Evolutionary conservation across 2,888 invertebrate species (phyloP), one percentile per base, ranked within the genome.

Genomic region (Corbicula japonica): DNA sequence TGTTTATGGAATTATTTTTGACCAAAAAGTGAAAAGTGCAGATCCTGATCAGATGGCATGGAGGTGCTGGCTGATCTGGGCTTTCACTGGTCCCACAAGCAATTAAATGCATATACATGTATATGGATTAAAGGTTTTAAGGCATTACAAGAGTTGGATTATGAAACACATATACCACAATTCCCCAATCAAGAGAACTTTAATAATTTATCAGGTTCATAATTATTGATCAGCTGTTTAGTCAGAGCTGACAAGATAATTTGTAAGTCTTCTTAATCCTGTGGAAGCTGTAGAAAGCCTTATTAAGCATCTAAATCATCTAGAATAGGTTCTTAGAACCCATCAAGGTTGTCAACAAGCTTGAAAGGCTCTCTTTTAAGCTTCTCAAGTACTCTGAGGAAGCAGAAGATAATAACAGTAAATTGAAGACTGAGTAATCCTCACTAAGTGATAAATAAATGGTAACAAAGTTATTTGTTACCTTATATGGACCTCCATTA

Each of bases 231-330:
- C n/a, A n/a, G n/a, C n/a, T 35, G 50, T 28, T 52, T 34, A 23
- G 15, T 21, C 41, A 38, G 28, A 28, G 30, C 12, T 54, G 66
- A 66, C 66, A 66, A 41, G 41, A 54, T 38, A 23, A 66, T 52
- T 66, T 38, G 26, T 73, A 73, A 73, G 73, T 46, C 58, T 58
- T 73, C 65, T 26, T 32, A 58, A 73, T 73, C 73, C 65, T 58
- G 28, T 35, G 50, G 60, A 73, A 73, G 73, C 73, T 50, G 46
- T 73, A 65, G 50, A 50, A 73, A 73, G 73, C 73, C 58, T 58
- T 73, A 65, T 60, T 48, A 73, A 73, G 58, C 73, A 65, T 58
- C 65, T 65, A 58, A 73, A 73, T 73, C 73, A 73, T 65, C 54
- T 48, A 35, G 73, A 65, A 46, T 73, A 63, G 60, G 58, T 63